Conservation (phyloP, 2,797 vertebrate genomes). For the Meda fulgida region DNA sequence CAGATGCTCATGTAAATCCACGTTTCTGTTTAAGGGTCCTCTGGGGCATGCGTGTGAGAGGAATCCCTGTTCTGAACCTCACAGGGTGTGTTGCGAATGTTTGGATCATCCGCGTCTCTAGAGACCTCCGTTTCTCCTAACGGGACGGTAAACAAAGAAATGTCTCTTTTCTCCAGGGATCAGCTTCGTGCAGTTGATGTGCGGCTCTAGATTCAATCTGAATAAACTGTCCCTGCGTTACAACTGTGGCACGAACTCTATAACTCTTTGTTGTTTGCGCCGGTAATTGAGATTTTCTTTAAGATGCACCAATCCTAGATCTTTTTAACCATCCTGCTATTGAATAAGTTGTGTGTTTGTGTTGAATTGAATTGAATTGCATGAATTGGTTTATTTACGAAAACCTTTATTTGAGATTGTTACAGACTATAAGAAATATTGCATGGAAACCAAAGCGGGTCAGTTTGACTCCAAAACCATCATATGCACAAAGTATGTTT, state of each 20-base stretch:
- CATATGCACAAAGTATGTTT: not conserved
- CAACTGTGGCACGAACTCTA: not conserved
- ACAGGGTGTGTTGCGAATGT: not conserved
- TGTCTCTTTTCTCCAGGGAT: slow-evolving; percentile 21
- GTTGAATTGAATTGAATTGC: not conserved
- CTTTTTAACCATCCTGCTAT: not conserved
- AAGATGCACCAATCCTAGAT: not conserved
- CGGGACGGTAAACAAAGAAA: not conserved
- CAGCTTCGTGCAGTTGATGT: not conserved
- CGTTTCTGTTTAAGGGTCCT: not conserved
- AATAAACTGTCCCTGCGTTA: not conserved
- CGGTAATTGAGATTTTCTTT: not conserved
- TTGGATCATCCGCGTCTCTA: not conserved
- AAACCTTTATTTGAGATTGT: not conserved
- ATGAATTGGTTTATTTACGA: not conserved
- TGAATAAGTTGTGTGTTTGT: not conserved
- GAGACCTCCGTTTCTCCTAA: not conserved
- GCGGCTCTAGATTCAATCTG: not conserved
- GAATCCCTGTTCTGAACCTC: not conserved
- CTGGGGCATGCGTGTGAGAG: not conserved
- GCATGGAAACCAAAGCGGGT: not conserved
- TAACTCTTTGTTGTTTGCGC: not conserved
- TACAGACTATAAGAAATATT: not conserved
- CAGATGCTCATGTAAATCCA: slow-evolving; percentile 5
- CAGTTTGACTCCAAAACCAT: not conserved